Base-by-base conservation (phyloP, 2,888 invertebrate genomes). In the Quadroppia sp. region DNA sequence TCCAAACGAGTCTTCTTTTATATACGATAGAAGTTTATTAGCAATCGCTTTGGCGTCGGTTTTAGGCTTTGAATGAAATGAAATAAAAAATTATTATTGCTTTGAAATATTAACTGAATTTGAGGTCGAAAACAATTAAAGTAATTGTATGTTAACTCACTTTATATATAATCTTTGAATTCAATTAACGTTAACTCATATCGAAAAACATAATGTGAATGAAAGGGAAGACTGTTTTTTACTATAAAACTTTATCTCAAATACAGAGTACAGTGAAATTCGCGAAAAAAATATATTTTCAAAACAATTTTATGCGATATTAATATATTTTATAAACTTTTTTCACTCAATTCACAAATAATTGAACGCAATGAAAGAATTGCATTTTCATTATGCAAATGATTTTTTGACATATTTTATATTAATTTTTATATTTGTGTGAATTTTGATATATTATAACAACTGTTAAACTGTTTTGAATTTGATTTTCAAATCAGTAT, bases 71-170 rank as follows among this genome's bases (percentile, higher is more conserved):
- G 40, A 6, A 45, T 45, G 17, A 59, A 30, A 59, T 59, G 6
- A 59, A 59, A 59, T 13, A 20, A 23, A 9, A 53, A 53, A 11
- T 4, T n/a, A 53, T 53, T 20, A 23, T 20, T 11, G 13, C 23
- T 25, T 53, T 3, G 15, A 59, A 28, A 30, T 15, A 30, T 28
- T 28, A 2, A 15, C 13, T 30, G 59, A 17, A 2, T 59, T 59
- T 59, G 32, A 30, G 59, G 28, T 64, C 64, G 7, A 36, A 64
- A 20, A 64, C 40, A 64, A 64, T 64, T 64, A 36, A 13, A 64
- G 17, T 40, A 64, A 64, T 64, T 64, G 64, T 64, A 36, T 36
- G 20, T 4, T 36, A 64, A 64, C 59, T 59, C 59, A 64, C 64
- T 32, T 59, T 48, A 4, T 59, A 25, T 59, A 59, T 64, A 64